phyloP scores from a whole-genome alignment of 2,797 vertebrate species.

The Argentina silus region DNA sequence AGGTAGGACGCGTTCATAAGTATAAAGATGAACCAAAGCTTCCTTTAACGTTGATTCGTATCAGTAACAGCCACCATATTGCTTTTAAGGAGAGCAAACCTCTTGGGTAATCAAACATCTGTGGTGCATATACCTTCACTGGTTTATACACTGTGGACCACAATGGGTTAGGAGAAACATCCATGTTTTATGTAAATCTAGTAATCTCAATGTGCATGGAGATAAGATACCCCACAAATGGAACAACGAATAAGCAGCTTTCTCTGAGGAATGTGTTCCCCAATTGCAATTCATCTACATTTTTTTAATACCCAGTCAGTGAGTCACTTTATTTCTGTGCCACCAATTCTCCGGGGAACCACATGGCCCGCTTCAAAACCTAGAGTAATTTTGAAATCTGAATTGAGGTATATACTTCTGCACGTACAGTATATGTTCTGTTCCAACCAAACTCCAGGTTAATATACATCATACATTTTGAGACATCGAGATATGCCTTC shows the following conservation, averaged over 20 bases:
- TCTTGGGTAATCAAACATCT: conserved; percentile 72
- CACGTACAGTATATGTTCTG: conserved; percentile 23
- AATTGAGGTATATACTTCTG: conserved; percentile 7
- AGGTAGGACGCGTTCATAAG: conserved; percentile 50
- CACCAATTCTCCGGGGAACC: conserved; percentile 72
- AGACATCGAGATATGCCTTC: conserved; percentile 24
- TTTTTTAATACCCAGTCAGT: conserved; percentile 67
- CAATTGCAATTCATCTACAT: conserved; percentile 78
- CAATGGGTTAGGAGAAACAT: conserved; percentile 61
- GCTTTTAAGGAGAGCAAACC: conserved; percentile 66
- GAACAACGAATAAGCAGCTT: conserved; percentile 76
- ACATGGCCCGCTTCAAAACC: conserved; percentile 75
- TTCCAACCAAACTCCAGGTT: background rate
- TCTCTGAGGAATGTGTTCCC: conserved; percentile 73
- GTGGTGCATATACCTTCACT: conserved; percentile 52
- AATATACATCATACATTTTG: conserved; percentile 13
- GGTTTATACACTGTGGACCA: conserved; percentile 57
- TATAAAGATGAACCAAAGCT: conserved; percentile 65
- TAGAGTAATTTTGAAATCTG: conserved; percentile 49
- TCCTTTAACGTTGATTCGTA: conserved; percentile 63
- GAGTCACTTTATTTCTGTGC: conserved; percentile 81
- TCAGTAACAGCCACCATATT: conserved; percentile 69
- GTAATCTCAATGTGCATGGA: conserved; percentile 67
- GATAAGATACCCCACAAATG: conserved; percentile 74
- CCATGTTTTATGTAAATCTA: conserved; percentile 77